A percentile compares a stretch with the other conserved stretches of the same genome.
Conservation (phyloP, 2,113 vertebrate species). For the Dasyurus viverrinus region DNA sequence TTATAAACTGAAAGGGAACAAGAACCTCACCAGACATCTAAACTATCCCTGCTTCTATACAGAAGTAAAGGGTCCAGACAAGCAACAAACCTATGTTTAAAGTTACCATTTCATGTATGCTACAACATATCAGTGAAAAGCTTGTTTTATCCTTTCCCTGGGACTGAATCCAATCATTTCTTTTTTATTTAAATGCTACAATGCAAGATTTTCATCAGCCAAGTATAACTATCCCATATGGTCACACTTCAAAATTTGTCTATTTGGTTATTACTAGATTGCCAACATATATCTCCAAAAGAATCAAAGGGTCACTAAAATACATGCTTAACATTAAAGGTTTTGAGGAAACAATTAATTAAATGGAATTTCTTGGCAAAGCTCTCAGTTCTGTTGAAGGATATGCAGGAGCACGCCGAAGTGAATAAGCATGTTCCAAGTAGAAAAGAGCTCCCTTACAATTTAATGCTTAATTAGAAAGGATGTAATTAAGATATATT, state of each 20-base stretch:
- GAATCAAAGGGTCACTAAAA: slow-evolving; percentile 76
- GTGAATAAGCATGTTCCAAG: slow-evolving; percentile 67
- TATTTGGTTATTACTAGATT: slow-evolving; percentile 60
- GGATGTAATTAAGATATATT: slow-evolving; percentile 78
- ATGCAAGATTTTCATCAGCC: background rate
- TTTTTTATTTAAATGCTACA: background rate
- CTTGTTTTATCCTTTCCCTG: background rate
- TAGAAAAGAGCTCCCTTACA: slow-evolving; percentile 69
- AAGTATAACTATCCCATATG: background rate
- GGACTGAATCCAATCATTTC: background rate
- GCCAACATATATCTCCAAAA: slow-evolving; percentile 73
- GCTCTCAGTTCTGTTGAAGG: slow-evolving; percentile 1
- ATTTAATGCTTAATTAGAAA: slow-evolving; percentile 80
- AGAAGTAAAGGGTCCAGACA: slow-evolving; percentile 22
- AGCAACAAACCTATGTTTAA: background rate
- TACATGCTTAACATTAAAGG: slow-evolving; percentile 71
- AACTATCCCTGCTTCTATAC: background rate
- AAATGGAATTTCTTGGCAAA: slow-evolving; percentile 78
- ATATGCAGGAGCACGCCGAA: slow-evolving; percentile 73
- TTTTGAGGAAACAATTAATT: slow-evolving; percentile 83
- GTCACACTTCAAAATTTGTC: slow-evolving; percentile 46
- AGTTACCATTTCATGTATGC: background rate
- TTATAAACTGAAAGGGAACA: background rate
- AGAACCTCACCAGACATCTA: background rate
- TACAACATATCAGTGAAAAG: background rate